phyloP scores from a whole-genome alignment of 2,113 vertebrate genomes.

The Ammodytes dubius region DNA sequence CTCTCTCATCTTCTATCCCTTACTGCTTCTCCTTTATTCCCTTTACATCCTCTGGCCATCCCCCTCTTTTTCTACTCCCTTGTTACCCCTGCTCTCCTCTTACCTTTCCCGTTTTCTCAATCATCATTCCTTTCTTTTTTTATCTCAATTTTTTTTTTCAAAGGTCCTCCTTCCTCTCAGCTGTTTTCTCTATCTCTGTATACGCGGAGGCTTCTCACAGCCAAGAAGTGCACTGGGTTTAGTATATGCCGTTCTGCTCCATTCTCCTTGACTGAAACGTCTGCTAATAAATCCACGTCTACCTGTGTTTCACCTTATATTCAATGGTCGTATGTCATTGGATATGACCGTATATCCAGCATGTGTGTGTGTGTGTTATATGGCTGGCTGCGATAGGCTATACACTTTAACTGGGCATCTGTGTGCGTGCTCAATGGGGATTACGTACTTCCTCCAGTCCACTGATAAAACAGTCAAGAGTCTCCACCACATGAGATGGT shows the following conservation, averaged over 20 bases:
- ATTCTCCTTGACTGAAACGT: background rate
- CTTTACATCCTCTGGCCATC: background rate
- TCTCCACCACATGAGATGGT: conserved; percentile 32
- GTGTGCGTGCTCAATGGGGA: conserved; percentile 35
- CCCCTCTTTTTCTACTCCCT: conserved; percentile 5
- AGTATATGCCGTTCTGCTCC: background rate
- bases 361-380: background rate
- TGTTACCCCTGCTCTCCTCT: conserved; percentile 12
- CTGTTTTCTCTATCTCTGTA: conserved; percentile 42
- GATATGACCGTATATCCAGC: conserved; percentile 11
- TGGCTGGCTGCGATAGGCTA: conserved; percentile 3
- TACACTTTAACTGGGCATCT: conserved; percentile 13
- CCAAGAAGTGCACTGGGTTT: conserved; percentile 11
- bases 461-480: conserved; percentile 40
- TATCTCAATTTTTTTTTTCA: conserved; percentile 29
- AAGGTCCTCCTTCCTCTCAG: conserved; percentile 12
- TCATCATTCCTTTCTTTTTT: conserved; percentile 53
- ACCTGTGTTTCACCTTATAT: conserved; percentile 14
- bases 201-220: background rate
- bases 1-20: conserved; percentile 43
- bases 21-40: conserved; percentile 28
- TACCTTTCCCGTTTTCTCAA: conserved; percentile 45
- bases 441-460: conserved; percentile 43
- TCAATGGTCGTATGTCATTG: conserved; percentile 24
- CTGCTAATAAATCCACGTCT: background rate